Evolutionary conservation across 2,113 vertebrate genomes (phyloP).

Genomic region (Neofelis nebulosa): DNA sequence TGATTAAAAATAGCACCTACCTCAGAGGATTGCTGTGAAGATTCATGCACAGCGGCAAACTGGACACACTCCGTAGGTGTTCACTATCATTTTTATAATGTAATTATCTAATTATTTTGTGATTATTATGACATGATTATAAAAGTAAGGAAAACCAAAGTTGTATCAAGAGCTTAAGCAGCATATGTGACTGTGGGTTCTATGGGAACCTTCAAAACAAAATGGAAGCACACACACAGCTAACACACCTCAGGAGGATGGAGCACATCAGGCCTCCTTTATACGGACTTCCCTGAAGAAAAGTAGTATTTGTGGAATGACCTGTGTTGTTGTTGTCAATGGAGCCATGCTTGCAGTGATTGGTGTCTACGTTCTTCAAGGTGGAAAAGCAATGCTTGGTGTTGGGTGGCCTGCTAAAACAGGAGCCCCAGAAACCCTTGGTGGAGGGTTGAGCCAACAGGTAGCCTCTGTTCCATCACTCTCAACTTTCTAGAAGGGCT

Average conservation of each 20-base stretch:
- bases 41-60: accelerated
- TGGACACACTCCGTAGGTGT: accelerated
- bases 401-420: neutral
- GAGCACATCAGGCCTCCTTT: neutral
- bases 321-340: neutral
- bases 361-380: neutral
- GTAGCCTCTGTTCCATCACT: neutral
- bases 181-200: neutral
- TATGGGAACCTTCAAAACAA: neutral
- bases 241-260: neutral
- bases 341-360: neutral
- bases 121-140: neutral
- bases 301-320: neutral
- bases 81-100: too few species aligned
- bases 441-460: neutral
- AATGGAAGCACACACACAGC: neutral
- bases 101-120: neutral
- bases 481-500: neutral
- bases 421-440: neutral
- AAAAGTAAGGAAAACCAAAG: neutral
- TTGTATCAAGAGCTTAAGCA: neutral
- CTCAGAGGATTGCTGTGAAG: neutral
- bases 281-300: neutral
- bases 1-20: neutral
- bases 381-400: neutral